phyloP scores from a whole-genome alignment of 2,113 vertebrate species.

The Caracal caracal region DNA sequence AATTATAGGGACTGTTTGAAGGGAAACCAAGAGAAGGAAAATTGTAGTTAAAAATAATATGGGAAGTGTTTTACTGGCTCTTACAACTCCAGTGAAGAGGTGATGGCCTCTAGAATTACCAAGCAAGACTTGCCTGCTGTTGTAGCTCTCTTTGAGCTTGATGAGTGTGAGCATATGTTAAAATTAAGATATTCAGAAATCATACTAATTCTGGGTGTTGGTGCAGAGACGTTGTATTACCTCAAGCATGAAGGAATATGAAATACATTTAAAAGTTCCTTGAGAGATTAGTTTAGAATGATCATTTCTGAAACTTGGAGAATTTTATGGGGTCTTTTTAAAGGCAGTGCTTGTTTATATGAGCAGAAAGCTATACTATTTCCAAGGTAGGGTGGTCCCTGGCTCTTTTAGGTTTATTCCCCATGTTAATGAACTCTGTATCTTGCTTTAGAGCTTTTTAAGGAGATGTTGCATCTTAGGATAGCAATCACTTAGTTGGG shows the following conservation, averaged over 20 bases:
- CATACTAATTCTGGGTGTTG: constrained; percentile 40
- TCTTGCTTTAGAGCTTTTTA: constrained; percentile 16
- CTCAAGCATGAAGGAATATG: constrained; percentile 30
- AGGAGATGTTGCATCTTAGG: constrained; percentile 5
- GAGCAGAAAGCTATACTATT: neutral
- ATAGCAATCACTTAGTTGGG: neutral
- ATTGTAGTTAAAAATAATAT: constrained; percentile 40
- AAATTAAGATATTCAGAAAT: constrained; percentile 48
- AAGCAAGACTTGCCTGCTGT: neutral
- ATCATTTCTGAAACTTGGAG: constrained; percentile 9
- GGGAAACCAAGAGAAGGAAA: constrained; percentile 31
- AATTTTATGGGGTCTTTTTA: neutral
- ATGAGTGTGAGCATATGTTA: constrained; percentile 23
- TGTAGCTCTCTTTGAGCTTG: neutral
- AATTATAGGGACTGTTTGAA: neutral
- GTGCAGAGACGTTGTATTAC: neutral
- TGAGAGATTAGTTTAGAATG: constrained; percentile 20
- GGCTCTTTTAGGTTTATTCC: neutral
- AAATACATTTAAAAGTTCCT: constrained; percentile 35
- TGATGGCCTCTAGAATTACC: neutral
- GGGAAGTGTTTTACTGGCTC: neutral
- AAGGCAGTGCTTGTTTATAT: neutral
- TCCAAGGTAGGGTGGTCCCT: neutral
- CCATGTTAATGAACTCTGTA: neutral
- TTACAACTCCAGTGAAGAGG: neutral